Base-by-base conservation (phyloP, 2,888 invertebrate species). In the Chouioia cunea region DNA sequence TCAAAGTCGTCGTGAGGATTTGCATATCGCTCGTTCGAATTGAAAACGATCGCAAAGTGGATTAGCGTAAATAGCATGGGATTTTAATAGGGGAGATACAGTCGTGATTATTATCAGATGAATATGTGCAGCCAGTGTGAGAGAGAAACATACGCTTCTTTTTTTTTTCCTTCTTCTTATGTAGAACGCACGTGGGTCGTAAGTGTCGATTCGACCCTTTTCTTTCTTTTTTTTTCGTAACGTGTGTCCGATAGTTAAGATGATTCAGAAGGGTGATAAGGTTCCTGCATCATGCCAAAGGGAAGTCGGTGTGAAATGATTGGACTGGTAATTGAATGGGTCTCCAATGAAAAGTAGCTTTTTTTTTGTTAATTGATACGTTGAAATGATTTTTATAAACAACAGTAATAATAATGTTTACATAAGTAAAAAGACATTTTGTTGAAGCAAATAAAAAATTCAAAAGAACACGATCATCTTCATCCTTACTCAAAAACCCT, bases 51-150 rank as follows among this genome's bases (percentile, higher is more conserved):
- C 60, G 60, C 16, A 63, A 72, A 73, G 62, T 73, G 58, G 69
- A 73, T 69, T 69, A 65, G 10, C n/a, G 58, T 71, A 71, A 71
- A n/a, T 70, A n/a, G 54, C 20, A 23, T n/a, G 3, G 44, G 44
- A 53, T 50, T 63, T 47, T 64, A 60, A 68, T 60, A 20, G 60
- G 27, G 8, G 6, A 20, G 50, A 2, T n/a, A n/a, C n/a, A 43
- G 68, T 69, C 36, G 43, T 15, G 57, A 65, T 73, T 65, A 10
- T 44, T 8, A 6, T 36, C 36, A 10, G 18, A 18, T 36, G 15
- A 4, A 56, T 15, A 59, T 15, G 53, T 47, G 27, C 48, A 53
- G 60, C 23, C 57, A 57, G 64, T 57, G 54, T 16, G 50, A 18
- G 4, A 50, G 20, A 18, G 52, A 14, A 27, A 16, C 66, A 66